Evolutionary conservation across 2,797 vertebrate genomes (phyloP).

Genomic region (Muraenolepis orangiensis): DNA sequence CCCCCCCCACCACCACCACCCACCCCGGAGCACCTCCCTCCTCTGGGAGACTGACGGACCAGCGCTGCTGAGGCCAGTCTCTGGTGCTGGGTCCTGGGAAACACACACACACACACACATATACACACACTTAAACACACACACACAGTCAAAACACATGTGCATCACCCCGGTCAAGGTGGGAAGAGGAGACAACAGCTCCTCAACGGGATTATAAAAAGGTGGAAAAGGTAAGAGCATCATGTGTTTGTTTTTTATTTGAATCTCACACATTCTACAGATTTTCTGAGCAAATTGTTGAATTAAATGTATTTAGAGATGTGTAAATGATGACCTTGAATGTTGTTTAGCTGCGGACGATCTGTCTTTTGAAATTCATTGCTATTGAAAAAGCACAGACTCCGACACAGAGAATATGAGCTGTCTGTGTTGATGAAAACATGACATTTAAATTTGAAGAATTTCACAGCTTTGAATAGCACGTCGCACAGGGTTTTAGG

Average conservation of each 20-base stretch:
- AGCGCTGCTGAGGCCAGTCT: conserved; percentile 39
- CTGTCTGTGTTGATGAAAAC: neutral
- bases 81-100: conserved; percentile 20
- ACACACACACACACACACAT: neutral
- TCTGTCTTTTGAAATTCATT: neutral
- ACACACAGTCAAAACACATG: neutral
- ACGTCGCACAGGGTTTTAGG: neutral
- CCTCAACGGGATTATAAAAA: neutral
- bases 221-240: conserved; percentile 1
- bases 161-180: neutral
- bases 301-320: neutral
- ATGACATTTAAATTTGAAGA: neutral
- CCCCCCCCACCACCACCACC: conserved; percentile 54
- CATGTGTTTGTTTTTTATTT: neutral
- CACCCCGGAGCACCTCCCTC: conserved; percentile 41
- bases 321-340: neutral
- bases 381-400: neutral
- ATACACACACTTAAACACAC: neutral
- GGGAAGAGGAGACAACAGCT: neutral
- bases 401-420: neutral
- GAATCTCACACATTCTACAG: neutral
- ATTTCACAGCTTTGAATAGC: neutral
- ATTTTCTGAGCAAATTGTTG: neutral
- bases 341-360: neutral
- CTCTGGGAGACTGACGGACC: conserved; percentile 12